These are phyloP conservation scores for Hydrozoanthus tunicans DNA, from an alignment of 64 coral and sea anemone genomes.

Conservation along the genomic window DNA sequence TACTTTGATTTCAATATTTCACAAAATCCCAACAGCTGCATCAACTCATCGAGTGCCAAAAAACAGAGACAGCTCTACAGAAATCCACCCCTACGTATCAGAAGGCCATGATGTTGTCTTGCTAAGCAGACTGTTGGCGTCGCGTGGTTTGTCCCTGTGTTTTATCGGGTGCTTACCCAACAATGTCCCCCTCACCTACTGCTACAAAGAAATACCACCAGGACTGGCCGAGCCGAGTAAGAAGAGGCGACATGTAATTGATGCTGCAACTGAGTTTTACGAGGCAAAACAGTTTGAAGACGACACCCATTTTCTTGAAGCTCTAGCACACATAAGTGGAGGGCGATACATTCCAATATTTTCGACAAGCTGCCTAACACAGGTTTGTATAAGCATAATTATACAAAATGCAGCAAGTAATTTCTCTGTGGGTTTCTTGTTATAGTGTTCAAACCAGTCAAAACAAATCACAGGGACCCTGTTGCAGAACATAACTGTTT, in stretches of 20 bases:
- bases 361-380: constrained; percentile 16
- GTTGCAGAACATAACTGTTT: too few species aligned
- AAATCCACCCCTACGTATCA: neutral
- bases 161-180: constrained; percentile 40
- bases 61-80: neutral
- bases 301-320: constrained; percentile 27
- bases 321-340: constrained; percentile 45
- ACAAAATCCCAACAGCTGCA: neutral
- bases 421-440: too few species aligned
- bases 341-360: constrained; percentile 44
- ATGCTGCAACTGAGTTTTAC: neutral
- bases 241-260: neutral
- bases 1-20: neutral
- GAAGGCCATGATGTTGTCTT: neutral
- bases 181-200: neutral
- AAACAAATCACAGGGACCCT: too few species aligned
- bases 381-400: constrained; percentile 17
- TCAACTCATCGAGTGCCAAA: constrained; percentile 17
- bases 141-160: constrained; percentile 38
- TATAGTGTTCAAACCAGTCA: too few species aligned
- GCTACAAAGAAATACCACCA: neutral
- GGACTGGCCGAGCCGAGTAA: neutral
- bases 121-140: constrained; percentile 46
- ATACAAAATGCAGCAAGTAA: neutral
- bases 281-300: constrained; percentile 42